Base-by-base conservation (phyloP, 2,888 invertebrate species). In the Drosophila acutilabella region DNA sequence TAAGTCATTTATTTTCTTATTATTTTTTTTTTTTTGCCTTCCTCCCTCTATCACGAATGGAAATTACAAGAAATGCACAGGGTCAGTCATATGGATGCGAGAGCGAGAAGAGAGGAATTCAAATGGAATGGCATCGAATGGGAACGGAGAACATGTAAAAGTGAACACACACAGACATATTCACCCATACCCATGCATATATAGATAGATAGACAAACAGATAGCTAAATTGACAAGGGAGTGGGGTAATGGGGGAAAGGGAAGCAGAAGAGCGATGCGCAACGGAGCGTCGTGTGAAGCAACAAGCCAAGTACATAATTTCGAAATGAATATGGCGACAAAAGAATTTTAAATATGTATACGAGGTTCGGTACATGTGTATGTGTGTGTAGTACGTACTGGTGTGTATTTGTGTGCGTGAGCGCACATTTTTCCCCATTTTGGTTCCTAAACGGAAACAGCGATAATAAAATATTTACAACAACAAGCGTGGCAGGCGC, bases 391-490 rank as follows among this genome's bases (percentile, higher is more conserved):
- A 14, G 60, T 65, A 50, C 44, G 60, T 65, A 52, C 47, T 42
- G 41, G 10, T 51, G 14, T 68, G 20, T 41, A 50, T 33, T 16
- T 51, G 36, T 61, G 71, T 65, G 53, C 60, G 51, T 50, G 45
- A 30, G 59, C 70, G 56, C 80, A 71, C 73, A 72, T 57, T 80
- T 75, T 81, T 80, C 71, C 84, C 84, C 80, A 78, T 81, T 86
- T 87, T 68, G 74, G 80, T 82, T 82, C 77, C 79, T 82, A 81
- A 86, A 88, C 88, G 86, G 85, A 86, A 86, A 85, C 86, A 81
- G 79, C 79, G 88, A 85, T 88, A 88, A 82, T 85, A 86, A 87
- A 86, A 82, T 82, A 79, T 87, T 79, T 81, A 86, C 88, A 88
- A 64, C 80, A 71, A 68, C 72, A 74, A 61, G 57, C 50, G n/a